A percentile compares a stretch with the other conserved stretches of the same genome.
phyloP scores from a whole-genome alignment of 2,113 vertebrate genomes.

The Syrrhaptes paradoxus region DNA sequence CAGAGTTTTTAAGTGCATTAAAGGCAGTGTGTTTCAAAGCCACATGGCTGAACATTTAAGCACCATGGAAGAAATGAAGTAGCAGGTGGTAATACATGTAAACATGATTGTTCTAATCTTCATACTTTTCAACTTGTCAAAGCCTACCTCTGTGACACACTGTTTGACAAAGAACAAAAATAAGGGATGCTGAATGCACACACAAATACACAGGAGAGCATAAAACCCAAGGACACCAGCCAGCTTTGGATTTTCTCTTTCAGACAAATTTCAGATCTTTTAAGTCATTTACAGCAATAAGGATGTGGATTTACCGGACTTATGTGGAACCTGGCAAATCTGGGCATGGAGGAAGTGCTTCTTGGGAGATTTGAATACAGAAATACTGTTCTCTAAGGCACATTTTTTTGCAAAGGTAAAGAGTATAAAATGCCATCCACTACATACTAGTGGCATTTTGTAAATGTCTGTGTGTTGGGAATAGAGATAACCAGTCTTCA shows the following conservation, averaged over 20 bases:
- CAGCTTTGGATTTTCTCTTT: not conserved
- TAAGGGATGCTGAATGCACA: not conserved
- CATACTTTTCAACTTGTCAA: not conserved
- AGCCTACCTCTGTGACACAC: not conserved
- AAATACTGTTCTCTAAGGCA: not conserved
- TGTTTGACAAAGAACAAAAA: not conserved
- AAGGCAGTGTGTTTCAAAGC: not conserved
- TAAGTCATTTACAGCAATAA: not conserved
- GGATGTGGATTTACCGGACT: not conserved
- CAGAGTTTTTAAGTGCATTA: conserved; percentile 27
- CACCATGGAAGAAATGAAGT: conserved; percentile 10
- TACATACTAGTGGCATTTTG: not conserved
- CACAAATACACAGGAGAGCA: not conserved
- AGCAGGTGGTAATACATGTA: conserved; percentile 29
- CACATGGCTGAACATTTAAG: conserved; percentile 22
- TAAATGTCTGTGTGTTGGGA: not conserved
- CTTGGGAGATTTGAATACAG: not conserved
- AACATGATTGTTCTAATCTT: conserved; percentile 26
- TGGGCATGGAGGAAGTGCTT: not conserved
- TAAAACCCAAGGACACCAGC: not conserved
- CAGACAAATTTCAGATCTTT: not conserved
- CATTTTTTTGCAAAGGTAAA: not conserved
- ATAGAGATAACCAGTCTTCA: not conserved
- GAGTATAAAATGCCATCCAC: not conserved
- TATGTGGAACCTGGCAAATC: not conserved